Base-by-base conservation (phyloP, 2,888 invertebrate genomes). In the Thera obeliscata region DNA sequence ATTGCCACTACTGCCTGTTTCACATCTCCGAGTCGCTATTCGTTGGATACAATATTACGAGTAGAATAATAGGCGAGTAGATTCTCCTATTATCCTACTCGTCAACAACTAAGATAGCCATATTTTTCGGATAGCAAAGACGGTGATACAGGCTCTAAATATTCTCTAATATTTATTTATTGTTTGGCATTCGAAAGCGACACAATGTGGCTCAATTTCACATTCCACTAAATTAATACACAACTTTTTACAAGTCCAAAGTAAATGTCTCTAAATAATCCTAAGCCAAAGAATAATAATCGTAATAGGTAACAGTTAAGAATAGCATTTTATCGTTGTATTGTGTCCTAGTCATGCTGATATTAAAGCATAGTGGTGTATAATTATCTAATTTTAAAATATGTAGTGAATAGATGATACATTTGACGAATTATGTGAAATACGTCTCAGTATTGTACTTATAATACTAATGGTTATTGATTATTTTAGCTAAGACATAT, bases 331-430 rank as follows among this genome's bases (percentile, higher is more conserved):
- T 64, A 65, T 38, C 64, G 67, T 69, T 70, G 69, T 69, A 67
- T 70, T 66, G 65, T 69, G 70, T 63, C 70, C 72, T 74, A 74
- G 71, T 74, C 73, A 73, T 64, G 62, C 67, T 63, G 71, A 63
- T 69, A 62, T 38, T 64, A 70, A 9, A 56, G 61, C 48, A 69
- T 70, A 72, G 68, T 71, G 64, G 46, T 75, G 70, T 71, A 73
- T 66, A 73, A 69, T 68, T 72, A 54, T 71, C 66, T 69, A 48
- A 67, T 70, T 64, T 60, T 71, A 71, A 69, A 54, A 48, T 71
- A 67, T 66, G 68, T 74, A 74, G 72, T 56, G 56, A 55, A 70
- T 73, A 72, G 69, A 55, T 58, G 36, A n/a, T 38, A 61, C 60
- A 63, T 52, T 66, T 61, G 41, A 49, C 41, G 59, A 60, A 43